Evolutionary conservation across 23 tunicate genomes (phyloP).

Genomic region (Styela clava): DNA sequence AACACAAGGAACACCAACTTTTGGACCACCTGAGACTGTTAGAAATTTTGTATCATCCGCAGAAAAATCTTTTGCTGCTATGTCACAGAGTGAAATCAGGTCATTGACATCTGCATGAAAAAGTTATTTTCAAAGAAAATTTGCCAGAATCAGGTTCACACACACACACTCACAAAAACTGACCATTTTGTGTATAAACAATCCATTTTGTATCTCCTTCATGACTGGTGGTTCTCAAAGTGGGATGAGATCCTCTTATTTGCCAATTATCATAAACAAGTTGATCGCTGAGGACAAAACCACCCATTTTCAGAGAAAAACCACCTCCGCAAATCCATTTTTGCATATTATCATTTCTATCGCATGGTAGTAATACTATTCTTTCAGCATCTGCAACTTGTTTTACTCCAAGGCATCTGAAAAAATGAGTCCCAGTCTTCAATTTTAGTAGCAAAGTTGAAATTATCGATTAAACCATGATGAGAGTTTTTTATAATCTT

Average conservation of each 20-base stretch:
- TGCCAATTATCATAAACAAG: not conserved
- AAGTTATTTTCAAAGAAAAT: too few species aligned
- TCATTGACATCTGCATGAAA: not conserved
- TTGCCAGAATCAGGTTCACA: too few species aligned
- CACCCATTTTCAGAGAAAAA: not conserved
- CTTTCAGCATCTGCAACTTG: not conserved
- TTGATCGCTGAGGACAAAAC: not conserved
- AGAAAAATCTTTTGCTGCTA: not conserved
- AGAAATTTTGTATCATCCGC: not conserved
- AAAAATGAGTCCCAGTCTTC: too few species aligned
- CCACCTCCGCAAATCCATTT: not conserved
- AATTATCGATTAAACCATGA: too few species aligned
- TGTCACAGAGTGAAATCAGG: not conserved
- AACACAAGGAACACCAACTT: conserved; percentile 52
- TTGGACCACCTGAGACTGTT: conserved; percentile 43
- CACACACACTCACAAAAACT: not conserved
- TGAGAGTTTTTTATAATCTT: too few species aligned
- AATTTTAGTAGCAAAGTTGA: too few species aligned
- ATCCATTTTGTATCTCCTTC: not conserved
- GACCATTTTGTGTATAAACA: not conserved
- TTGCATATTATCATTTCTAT: not conserved
- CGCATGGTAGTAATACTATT: not conserved
- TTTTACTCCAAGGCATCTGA: not conserved
- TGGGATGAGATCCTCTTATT: not conserved
- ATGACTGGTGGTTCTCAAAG: not conserved